A percentile compares a stretch with the other conserved stretches of the same genome.
Conservation (phyloP, 2,797 vertebrate genomes). For the Streptopelia turtur region DNA sequence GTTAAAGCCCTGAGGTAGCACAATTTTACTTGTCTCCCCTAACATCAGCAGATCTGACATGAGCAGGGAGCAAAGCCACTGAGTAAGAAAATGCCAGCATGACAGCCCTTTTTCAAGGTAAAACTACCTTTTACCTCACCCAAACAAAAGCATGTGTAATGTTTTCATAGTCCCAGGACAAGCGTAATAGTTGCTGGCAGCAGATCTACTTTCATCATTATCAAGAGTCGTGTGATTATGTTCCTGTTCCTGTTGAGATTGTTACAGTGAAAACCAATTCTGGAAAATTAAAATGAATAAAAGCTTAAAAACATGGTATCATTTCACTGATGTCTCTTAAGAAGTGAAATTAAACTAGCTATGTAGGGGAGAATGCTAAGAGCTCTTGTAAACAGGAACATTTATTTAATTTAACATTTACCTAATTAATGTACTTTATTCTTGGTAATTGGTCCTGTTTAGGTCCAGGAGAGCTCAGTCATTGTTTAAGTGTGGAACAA, state of each 20-base stretch:
- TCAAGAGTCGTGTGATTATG: slow-evolving; percentile 10
- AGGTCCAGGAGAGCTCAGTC: neutral
- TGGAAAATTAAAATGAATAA: slow-evolving; percentile 44
- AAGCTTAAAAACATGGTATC: neutral
- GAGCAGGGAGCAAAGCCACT: neutral
- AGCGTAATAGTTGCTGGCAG: slow-evolving; percentile 29
- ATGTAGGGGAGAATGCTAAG: neutral
- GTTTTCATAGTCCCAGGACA: neutral
- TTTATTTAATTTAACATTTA: neutral
- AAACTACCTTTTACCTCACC: slow-evolving; percentile 17
- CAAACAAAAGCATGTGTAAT: neutral
- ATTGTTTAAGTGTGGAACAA: neutral
- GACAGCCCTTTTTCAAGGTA: neutral
- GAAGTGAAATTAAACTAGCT: slow-evolving; percentile 17
- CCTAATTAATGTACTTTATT: neutral
- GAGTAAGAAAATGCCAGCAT: neutral
- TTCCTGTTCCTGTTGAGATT: slow-evolving; percentile 52
- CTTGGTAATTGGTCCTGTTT: neutral
- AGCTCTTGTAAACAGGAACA: slow-evolving; percentile 17
- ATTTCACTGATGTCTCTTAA: neutral
- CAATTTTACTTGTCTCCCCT: neutral
- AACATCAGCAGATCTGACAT: neutral
- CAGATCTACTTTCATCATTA: slow-evolving; percentile 23
- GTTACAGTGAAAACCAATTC: slow-evolving; percentile 25
- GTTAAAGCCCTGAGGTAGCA: neutral